A percentile compares a stretch with the other conserved stretches of the same genome.
Evolutionary conservation across 2,888 invertebrate species (phyloP).

Genomic region (Ichneumoninae sp.): DNA sequence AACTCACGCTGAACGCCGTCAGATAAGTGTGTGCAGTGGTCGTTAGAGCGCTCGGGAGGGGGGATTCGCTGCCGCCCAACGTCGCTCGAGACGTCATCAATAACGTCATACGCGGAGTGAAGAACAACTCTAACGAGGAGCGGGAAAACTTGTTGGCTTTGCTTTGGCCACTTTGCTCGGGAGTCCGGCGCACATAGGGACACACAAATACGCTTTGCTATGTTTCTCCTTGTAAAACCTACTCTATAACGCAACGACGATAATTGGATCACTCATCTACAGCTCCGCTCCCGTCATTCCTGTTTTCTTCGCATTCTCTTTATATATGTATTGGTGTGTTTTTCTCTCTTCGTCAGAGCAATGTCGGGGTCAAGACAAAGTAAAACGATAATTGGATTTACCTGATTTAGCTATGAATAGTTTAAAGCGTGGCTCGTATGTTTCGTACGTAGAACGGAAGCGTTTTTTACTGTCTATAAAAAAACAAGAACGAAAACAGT

Average conservation of each 20-base stretch:
- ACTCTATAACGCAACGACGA: constrained; percentile 15
- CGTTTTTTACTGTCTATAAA: neutral
- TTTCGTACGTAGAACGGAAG: neutral
- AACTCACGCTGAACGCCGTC: constrained; percentile 45
- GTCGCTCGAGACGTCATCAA: constrained; percentile 56
- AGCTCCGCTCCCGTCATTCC: constrained; percentile 1
- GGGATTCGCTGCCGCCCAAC: constrained; percentile 14
- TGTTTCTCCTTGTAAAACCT: constrained; percentile 31
- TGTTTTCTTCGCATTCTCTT: neutral
- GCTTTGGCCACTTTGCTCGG: constrained; percentile 19
- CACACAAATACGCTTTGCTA: constrained; percentile 9
- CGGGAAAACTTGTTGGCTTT: constrained; percentile 24
- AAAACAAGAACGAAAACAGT: neutral
- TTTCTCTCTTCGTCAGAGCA: constrained; percentile 25
- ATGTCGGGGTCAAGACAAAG: constrained; percentile 58
- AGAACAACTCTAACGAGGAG: constrained; percentile 8
- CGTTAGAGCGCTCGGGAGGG: constrained; percentile 7
- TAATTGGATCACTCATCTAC: constrained; percentile 44
- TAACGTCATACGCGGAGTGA: constrained; percentile 45
- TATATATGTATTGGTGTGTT: neutral
- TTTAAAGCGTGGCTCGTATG: neutral
- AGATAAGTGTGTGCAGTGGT: constrained; percentile 29
- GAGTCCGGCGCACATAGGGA: neutral
- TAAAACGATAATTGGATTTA: constrained; percentile 55
- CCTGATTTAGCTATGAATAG: constrained; percentile 29